A percentile compares a stretch with the other conserved stretches of the same genome.
phyloP scores from a whole-genome alignment of 2,888 invertebrate species.

The Ditula angustiorana region DNA sequence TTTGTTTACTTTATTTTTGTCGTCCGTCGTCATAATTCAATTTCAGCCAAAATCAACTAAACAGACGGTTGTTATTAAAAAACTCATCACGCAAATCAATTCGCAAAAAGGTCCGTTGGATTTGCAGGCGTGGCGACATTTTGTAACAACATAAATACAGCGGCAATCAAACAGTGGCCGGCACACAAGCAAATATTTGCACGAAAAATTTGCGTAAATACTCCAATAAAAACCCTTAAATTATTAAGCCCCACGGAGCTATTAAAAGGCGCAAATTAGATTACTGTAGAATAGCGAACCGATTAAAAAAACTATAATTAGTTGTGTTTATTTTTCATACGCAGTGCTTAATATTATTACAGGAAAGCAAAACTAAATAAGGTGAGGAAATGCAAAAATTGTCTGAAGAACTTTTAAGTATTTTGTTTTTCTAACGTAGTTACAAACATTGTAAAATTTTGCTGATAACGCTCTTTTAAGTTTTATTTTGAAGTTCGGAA shows the following conservation, averaged over 20 bases:
- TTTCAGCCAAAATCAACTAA: constrained; percentile 17
- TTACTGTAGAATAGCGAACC: constrained; percentile 3
- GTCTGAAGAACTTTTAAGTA: too few relatives aligned
- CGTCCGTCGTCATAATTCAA: constrained; percentile 4
- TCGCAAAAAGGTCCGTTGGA: constrained; percentile 32
- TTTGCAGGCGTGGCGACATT: constrained; percentile 47
- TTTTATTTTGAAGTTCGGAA: too few relatives aligned
- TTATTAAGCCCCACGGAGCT: constrained; percentile 51
- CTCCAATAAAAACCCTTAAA: constrained; percentile 53
- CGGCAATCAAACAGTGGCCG: constrained; percentile 64
- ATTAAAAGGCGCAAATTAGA: constrained; percentile 52
- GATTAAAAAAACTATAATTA: background rate
- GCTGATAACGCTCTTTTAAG: too few relatives aligned
- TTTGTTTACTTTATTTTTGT: background rate
- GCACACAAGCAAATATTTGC: constrained; percentile 64
- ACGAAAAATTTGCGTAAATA: constrained; percentile 61
- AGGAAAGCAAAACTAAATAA: too few relatives aligned
- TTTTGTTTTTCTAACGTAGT: too few relatives aligned
- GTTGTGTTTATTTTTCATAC: too few relatives aligned
- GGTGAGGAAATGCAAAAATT: too few relatives aligned
- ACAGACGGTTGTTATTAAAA: constrained; percentile 26
- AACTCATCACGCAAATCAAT: constrained; percentile 31
- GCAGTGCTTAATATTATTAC: too few relatives aligned
- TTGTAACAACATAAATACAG: constrained; percentile 63
- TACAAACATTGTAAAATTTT: too few relatives aligned